Base-by-base conservation (phyloP, 2,888 invertebrate species). In the Antheraea yamamai region DNA sequence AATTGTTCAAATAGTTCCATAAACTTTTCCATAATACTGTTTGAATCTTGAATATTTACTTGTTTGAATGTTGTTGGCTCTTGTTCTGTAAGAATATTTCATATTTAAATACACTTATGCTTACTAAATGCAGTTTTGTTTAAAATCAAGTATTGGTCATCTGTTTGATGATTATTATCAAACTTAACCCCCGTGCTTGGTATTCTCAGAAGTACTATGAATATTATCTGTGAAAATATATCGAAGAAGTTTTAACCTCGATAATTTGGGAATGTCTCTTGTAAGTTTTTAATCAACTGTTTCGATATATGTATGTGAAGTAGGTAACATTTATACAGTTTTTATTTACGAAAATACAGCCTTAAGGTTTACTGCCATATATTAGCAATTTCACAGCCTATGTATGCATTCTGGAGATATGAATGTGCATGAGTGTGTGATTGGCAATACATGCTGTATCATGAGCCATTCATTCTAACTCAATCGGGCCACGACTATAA, bases 1-100 rank as follows among this genome's bases (percentile, higher is more conserved):
- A 88, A 82, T 78, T 88, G 85, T 78, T 89, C 84, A 52, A 90
- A 85, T 73, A 92, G 78, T 75, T 88, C 83, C 77, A 89, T 84
- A 35, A 92, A 81, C 77, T 87, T 87, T 68, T 86, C 82, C n/a
- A 91, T 79, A 1, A 87, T 80, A 71, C 83, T 76, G 35, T 78
- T 81, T 52, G 77, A 75, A 75, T 83, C 79, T 71, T 79, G 78
- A 30, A 79, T 75, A 30, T 81, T 82, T 72, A 76, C 77, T 79
- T 47, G 75, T 75, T 70, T 79, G 30, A 76, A 71, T 51, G 77
- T 64, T 0, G 77, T 75, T 6, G 77, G 75, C 55, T 74, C 74
- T 76, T 71, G 74, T 74, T 80, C 84, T 84, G 78, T 23, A 84
- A 82, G 23, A 75, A 72, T n/a, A 35, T 73, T 70, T 51, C 16